phyloP scores from a whole-genome alignment of 2,113 vertebrate species.

The Panurus biarmicus region DNA sequence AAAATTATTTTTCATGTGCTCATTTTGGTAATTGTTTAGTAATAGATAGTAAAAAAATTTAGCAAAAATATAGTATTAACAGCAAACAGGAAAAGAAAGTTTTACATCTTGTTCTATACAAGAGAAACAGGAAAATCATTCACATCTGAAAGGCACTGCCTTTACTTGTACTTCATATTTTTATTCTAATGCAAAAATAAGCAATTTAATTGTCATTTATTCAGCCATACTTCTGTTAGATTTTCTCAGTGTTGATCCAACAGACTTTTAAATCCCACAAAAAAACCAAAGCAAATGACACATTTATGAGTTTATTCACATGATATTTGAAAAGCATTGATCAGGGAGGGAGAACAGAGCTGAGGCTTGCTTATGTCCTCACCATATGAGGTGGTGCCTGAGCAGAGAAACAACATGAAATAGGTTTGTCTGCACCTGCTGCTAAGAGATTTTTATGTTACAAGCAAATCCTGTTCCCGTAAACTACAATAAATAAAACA shows the following conservation, averaged over 20 bases:
- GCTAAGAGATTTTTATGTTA: not conserved
- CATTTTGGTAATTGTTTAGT: not conserved
- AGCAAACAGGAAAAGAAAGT: not conserved
- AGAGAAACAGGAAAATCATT: not conserved
- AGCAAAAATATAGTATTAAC: not conserved
- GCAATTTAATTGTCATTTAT: not conserved
- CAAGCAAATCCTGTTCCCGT: not conserved
- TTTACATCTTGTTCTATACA: not conserved
- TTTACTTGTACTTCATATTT: not conserved
- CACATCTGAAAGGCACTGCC: not conserved
- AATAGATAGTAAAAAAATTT: not conserved
- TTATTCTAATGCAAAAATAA: not conserved
- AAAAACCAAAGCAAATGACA: not conserved
- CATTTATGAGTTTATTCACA: not conserved
- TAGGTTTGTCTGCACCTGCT: not conserved
- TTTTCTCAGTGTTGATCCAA: not conserved
- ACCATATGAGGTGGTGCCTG: not conserved
- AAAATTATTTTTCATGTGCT: not conserved
- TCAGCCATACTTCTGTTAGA: not conserved
- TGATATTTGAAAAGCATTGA: not conserved
- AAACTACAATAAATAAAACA: not conserved
- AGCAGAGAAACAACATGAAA: not conserved
- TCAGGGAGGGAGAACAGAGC: not conserved
- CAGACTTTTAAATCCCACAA: not conserved
- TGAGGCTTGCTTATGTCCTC: not conserved